Evolutionary conservation across 2,113 vertebrate genomes (phyloP), one percentile per base, ranked within the genome.

Genomic region (Cnemophilus loriae): DNA sequence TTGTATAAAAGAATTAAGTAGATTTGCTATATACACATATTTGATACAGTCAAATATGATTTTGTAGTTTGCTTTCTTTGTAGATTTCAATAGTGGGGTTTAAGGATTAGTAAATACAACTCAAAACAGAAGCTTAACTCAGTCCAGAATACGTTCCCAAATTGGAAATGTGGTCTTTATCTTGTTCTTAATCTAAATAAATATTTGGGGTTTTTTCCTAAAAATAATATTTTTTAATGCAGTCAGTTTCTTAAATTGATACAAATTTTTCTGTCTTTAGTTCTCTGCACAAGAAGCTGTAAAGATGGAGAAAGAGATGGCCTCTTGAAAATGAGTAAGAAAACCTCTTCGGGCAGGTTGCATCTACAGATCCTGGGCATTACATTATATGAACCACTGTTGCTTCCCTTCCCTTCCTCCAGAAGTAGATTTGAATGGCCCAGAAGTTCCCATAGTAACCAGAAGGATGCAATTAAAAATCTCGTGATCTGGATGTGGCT

Each of bases 171-270:
- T 37, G 8, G 6, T 69, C 6, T 74, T 55, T 44, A 60, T 22
- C 15, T 52, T 35, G 8, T 26, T 71, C 42, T 44, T 76, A 57
- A 44, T 78, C 7, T 63, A 73, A 88, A 74, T 41, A 64, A 60
- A 13, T 53, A 0, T 19, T 79, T 8, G 6, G 5, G 32, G 0
- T 2, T 18, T 39, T 46, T n/a, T 42, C 6, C 8, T 13, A 60
- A 68, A 53, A 35, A 8, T 10, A 15, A 0, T 9, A 16, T 30
- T 46, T 47, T 47, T 7, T 41, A 37, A 52, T 18, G 1, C 8
- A 33, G 8, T 22, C 7, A n/a, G 6, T 53, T 80, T 67, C 78
- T 90, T 76, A 63, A 84, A 41, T 15, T 73, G 12, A 28, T 35
- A 26, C 16, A 24, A 5, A 50, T 59, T 69, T 78, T 84, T 5